Conservation (phyloP, 1,140 invertebrate species). For the Aethina tumida region DNA sequence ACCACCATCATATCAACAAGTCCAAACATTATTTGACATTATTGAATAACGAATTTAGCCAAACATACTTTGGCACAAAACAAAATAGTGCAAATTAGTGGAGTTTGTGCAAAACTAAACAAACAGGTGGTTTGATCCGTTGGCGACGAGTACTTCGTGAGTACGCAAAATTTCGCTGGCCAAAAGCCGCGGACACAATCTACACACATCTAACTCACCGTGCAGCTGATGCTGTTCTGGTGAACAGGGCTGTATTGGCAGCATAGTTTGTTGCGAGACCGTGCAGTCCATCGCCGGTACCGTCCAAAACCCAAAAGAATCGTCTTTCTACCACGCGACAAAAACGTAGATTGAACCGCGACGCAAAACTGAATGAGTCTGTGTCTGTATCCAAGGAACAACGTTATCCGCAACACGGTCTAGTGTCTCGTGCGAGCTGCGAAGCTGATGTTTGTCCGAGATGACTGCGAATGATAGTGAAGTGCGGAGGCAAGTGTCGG, state of each 20-base stretch:
- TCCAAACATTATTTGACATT: no score
- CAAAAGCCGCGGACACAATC: no score
- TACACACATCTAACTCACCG: conserved; percentile 22
- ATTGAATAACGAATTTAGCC: no score
- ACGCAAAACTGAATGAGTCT: background rate
- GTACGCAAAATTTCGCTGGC: no score
- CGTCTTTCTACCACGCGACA: background rate
- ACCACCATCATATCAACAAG: no score
- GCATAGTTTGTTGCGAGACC: conserved; percentile 17
- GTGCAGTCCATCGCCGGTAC: conserved; percentile 24
- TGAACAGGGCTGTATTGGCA: conserved; percentile 23
- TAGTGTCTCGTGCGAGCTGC: background rate
- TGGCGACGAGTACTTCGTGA: no score
- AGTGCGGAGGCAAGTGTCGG: no score
- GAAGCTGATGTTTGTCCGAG: conserved; percentile 8
- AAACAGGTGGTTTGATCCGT: no score
- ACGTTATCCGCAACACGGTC: conserved; percentile 1
- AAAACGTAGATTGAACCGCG: background rate
- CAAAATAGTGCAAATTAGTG: no score
- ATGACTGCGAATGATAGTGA: conserved; percentile 18
- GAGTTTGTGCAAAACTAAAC: no score
- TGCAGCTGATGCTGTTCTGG: conserved; percentile 22
- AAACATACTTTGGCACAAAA: no score
- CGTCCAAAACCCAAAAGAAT: conserved; percentile 5
- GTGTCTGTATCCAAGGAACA: background rate